These are phyloP conservation scores for Anableps anableps DNA, from an alignment of 2,797 vertebrate species.

Conservation along the genomic window DNA sequence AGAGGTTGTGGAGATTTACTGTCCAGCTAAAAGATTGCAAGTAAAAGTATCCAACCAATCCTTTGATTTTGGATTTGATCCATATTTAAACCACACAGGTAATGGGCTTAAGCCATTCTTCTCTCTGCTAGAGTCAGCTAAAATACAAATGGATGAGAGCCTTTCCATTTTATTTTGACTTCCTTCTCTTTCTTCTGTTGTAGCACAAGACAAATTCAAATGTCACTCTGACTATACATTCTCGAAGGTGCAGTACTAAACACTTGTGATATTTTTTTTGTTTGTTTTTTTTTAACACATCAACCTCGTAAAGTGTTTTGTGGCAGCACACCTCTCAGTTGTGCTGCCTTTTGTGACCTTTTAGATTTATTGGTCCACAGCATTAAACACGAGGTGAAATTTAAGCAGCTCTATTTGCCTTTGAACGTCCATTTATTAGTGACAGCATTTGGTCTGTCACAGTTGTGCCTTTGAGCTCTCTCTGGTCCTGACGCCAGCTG, in stretches of 20 bases:
- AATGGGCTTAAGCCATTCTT: conserved; percentile 31
- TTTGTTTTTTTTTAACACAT: conserved; percentile 15
- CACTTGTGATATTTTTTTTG: conserved; percentile 17
- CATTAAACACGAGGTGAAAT: conserved; percentile 23
- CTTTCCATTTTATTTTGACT: conserved; percentile 10
- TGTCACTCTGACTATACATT: conserved; percentile 21
- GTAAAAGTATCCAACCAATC: conserved; percentile 43
- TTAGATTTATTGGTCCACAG: conserved; percentile 23
- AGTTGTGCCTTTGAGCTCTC: conserved; percentile 61
- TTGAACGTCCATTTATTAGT: conserved; percentile 20
- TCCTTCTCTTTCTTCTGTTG: not conserved
- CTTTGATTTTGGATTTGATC: conserved; percentile 47
- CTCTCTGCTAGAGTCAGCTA: conserved; percentile 15
- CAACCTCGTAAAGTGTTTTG: conserved; percentile 13
- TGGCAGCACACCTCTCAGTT: conserved; percentile 11
- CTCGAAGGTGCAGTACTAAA: conserved; percentile 20
- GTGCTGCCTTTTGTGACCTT: conserved; percentile 23
- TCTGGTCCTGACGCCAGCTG: conserved; percentile 39
- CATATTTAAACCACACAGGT: conserved; percentile 17
- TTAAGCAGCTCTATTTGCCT: conserved; percentile 39
- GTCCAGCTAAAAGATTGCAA: conserved; percentile 21
- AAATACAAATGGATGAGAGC: conserved; percentile 11
- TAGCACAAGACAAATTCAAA: conserved; percentile 23
- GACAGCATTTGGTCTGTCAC: conserved; percentile 46
- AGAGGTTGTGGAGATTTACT: conserved; percentile 43